phyloP scores from a whole-genome alignment of 2,888 invertebrate species.

The Acheta domesticus region DNA sequence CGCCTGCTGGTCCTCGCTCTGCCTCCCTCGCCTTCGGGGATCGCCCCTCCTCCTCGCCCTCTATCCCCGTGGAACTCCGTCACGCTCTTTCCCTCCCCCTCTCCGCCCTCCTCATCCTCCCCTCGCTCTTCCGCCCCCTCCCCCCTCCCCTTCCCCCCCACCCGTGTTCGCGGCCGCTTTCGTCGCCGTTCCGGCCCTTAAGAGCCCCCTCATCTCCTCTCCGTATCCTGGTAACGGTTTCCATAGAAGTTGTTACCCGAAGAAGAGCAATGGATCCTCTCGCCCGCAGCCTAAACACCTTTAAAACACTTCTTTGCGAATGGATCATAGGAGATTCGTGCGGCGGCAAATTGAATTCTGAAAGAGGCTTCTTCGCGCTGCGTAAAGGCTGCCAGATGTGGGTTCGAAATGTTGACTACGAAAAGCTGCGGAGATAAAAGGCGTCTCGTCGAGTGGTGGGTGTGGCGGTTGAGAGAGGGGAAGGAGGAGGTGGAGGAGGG shows the following conservation, averaged over 20 bases:
- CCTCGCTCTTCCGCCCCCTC: background rate
- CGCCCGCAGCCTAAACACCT: slow-evolving; percentile 1
- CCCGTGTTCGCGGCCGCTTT: background rate
- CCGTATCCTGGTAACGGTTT: background rate
- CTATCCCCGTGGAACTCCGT: background rate
- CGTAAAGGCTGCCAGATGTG: background rate
- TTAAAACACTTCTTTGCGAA: slow-evolving; percentile 18
- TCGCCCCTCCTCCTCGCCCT: background rate
- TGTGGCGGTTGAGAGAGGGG: background rate
- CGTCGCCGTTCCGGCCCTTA: background rate
- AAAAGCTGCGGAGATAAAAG: slow-evolving; percentile 8
- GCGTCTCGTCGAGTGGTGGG: background rate
- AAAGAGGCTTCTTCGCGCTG: background rate
- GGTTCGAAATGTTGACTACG: slow-evolving; percentile 2
- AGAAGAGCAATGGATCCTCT: background rate
- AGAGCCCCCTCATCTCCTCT: slow-evolving; percentile 1
- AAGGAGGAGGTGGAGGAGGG: background rate
- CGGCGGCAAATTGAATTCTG: slow-evolving; percentile 4
- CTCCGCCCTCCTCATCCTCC: background rate
- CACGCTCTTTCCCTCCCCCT: background rate
- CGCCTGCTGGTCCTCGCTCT: background rate
- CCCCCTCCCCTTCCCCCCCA: background rate
- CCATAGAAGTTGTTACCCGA: slow-evolving; percentile 1
- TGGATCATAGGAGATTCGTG: slow-evolving; percentile 18
- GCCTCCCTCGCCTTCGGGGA: background rate